Base-by-base conservation (phyloP, 2,888 invertebrate genomes). In the Mythimna lalbum region DNA sequence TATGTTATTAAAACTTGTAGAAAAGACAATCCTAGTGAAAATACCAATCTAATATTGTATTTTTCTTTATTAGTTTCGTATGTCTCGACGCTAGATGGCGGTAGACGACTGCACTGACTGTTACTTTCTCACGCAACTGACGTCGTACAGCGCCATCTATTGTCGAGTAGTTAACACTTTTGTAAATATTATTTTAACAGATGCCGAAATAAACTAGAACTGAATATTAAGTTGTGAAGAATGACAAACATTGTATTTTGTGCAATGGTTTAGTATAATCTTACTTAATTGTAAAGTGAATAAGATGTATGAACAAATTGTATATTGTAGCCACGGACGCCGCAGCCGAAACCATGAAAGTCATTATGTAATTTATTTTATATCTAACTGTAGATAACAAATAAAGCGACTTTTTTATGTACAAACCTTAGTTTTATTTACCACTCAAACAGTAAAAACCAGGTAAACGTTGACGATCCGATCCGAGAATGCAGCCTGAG, bases 301-400 rank as follows among this genome's bases (percentile, higher is more conserved):
- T 88, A 86, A 84, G 82, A 82, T 87, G 79, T 81, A 88, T 86
- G 87, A 88, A 85, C 14, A 86, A 88, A 85, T 75, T 88, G 88
- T 90, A 88, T 86, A 87, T 88, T 84, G 87, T 90, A 89, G 86
- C 83, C 86, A 88, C 87, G 89, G 90, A 90, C 90, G 90, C 91
- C 90, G 92, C 92, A 89, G 90, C 91, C 90, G 92, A 88, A 88
- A 78, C 78, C 84, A 89, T 86, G 84, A 86, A 89, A 91, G 92
- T 88, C 90, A 92, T 92, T 91, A 92, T 95, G 94, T 96, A 96
- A 95, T 95, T 95, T 95, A 95, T 95, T 95, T 95, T 95, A 96
- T 95, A 95, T 94, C 93, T 95, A 95, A 95, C 91, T 96, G 95
- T 96, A 96, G 96, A 95, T 96, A 94, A 93, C 91, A 91, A 95